Base-by-base conservation (phyloP, 2,888 invertebrate genomes). In the Trachelus stipa region DNA sequence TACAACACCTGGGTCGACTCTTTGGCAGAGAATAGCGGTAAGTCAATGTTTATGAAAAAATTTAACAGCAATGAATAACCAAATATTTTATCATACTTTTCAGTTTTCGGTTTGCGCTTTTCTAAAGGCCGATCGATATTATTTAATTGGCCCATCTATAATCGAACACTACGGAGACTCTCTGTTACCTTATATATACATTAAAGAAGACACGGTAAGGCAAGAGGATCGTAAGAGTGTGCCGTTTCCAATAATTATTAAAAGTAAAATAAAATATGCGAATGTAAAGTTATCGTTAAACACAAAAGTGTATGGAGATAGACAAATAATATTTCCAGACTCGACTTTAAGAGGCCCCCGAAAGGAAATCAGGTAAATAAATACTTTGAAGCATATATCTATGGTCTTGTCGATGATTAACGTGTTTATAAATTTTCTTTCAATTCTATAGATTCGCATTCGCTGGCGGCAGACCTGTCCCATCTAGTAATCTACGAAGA, bases 21-120 rank as follows among this genome's bases (percentile, higher is more conserved):
- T 91, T n/a, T 91, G 91, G 91, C 88, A 89, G 69, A 86, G 86
- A 80, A 84, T 91, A 81, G 89, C 90, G 56, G 91, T 91, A 82
- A 86, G 87, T 84, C 11, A 56, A 56, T 9, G 56, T 15, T 23
- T 23, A 56, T 56, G 23, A 23, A 9, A 9, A 23, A 56, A 9
- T 23, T 56, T 23, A 56, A 56, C 23, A 23, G 9, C 23, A 56
- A 56, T 56, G 9, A 56, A 56, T 56, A 9, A 6, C 56, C 15
- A 56, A 56, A 56, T 23, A 23, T 23, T 56, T 56, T 56, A 56
- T 40, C 40, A 15, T 23, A 23, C 23, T 1, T 56, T 87, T 12
- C 79, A 91, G 91, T 79, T 87, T 75, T 84, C 89, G 34, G 82
- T 88, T 78, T 90, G 88, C 79, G 91, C 91, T 69, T 86, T 91